Evolutionary conservation across 2,888 invertebrate species (phyloP), one percentile per base, ranked within the genome.

Genomic region (Pristionchus mayeri): DNA sequence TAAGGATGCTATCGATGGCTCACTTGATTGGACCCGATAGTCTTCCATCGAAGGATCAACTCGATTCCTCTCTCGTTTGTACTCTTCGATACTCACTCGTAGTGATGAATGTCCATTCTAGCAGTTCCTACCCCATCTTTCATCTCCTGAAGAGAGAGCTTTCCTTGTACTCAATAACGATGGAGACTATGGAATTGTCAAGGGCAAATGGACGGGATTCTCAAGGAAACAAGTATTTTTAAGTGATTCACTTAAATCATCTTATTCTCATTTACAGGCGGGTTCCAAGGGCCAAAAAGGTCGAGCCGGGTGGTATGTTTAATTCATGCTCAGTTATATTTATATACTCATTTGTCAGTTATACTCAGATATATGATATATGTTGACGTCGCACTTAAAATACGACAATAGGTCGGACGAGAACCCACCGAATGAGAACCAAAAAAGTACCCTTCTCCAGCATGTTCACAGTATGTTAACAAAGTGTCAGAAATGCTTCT

Each of bases 11-110:
- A 24, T 93, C 93, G n/a, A 93, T 94, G 86, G 93, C 93, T 50
- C 94, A 94, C 88, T 90, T 94, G 48, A 92, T 94, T 80, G 94
- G 94, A 3, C 92, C 94, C 0, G 94, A 94, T 86, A 93, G 93
- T 63, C 88, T 94, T 52, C 94, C 94, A 11, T 88, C 89, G 57
- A 90, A 90, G 75, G 91, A 92, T 57, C 93, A 93, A 85, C 87
- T 93, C 24, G 93, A 93, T 82, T 87, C 90, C 24, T 91, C 91
- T 85, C 85, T 92, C 86, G 21, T 27, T 63, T 24, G 1, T 37
- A 57, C n/a, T n/a, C 16, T 78, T 9, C 6, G n/a, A 80, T 54
- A 13, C 27, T 24, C n/a, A 44, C 3, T 37, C n/a, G n/a, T n/a
- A n/a, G n/a, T n/a, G n/a, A n/a, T n/a, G n/a, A 76, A 24, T 50